These are phyloP conservation scores for Pygoscelis antarcticus DNA, from an alignment of 2,113 vertebrate species.

Conservation along the genomic window DNA sequence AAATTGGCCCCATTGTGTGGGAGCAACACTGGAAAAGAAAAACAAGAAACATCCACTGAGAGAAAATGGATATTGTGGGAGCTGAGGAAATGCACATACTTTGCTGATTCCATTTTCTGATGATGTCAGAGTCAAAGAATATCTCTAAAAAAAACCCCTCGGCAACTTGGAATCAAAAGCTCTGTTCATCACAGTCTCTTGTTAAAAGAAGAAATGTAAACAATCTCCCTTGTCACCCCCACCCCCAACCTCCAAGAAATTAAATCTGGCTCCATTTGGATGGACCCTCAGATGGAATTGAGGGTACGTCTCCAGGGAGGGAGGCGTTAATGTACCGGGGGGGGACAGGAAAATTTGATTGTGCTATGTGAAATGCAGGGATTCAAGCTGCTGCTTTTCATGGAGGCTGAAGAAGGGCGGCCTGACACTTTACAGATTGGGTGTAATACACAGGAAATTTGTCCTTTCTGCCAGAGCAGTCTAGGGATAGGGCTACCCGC, in stretches of 20 bases:
- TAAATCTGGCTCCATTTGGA: slow-evolving; percentile 70
- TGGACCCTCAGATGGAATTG: slow-evolving; percentile 53
- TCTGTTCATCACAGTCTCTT: slow-evolving; percentile 66
- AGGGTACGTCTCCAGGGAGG: slow-evolving; percentile 62
- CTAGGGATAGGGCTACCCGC: slow-evolving; percentile 69
- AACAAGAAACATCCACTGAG: slow-evolving; percentile 77
- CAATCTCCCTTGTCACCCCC: slow-evolving; percentile 28
- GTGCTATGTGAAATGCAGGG: slow-evolving; percentile 60
- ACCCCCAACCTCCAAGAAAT: slow-evolving; percentile 52
- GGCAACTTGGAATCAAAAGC: slow-evolving; percentile 50
- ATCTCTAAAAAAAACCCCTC: slow-evolving; percentile 19
- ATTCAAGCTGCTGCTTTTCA: slow-evolving; percentile 63
- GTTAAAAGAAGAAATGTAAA: slow-evolving; percentile 78
- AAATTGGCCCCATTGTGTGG: slow-evolving; percentile 86
- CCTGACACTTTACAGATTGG: slow-evolving; percentile 82
- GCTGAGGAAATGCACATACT: slow-evolving; percentile 75
- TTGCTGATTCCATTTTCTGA: slow-evolving; percentile 73
- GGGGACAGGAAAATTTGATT: slow-evolving; percentile 55
- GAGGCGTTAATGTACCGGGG: slow-evolving; percentile 61
- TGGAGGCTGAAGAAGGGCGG: slow-evolving; percentile 54
- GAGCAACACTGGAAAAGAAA: slow-evolving; percentile 82
- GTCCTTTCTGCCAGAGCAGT: slow-evolving; percentile 79
- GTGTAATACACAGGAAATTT: slow-evolving; percentile 79
- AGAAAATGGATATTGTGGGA: slow-evolving; percentile 80
- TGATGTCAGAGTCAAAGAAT: slow-evolving; percentile 79